These are phyloP conservation scores for Habroteleia sp. DNA, from an alignment of 2,888 invertebrate genomes.

Conservation along the genomic window DNA sequence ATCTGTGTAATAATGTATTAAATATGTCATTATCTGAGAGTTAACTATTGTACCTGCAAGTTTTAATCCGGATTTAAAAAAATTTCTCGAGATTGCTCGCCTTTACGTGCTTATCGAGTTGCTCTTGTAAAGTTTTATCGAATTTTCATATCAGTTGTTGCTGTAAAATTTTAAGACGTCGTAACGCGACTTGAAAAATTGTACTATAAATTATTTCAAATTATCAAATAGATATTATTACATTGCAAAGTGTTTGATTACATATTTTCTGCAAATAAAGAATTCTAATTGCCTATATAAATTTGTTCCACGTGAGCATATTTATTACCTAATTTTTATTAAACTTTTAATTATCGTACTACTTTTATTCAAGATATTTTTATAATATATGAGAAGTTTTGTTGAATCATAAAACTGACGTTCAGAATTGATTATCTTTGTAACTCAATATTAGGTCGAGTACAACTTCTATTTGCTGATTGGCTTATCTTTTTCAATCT, in stretches of 20 bases:
- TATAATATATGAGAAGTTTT: no score
- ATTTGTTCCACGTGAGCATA: no score
- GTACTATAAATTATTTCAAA: slow-evolving; percentile 14
- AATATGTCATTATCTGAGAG: slow-evolving; percentile 38
- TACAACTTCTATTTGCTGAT: slow-evolving; percentile 15
- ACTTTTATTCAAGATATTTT: no score
- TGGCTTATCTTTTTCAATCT: no score
- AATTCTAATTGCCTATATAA: neutral
- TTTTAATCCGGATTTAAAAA: slow-evolving; percentile 46
- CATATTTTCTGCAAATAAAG: neutral
- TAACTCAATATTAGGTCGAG: slow-evolving; percentile 13
- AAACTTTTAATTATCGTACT: no score
- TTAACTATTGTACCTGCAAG: slow-evolving; percentile 36
- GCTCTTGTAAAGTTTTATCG: slow-evolving; percentile 40
- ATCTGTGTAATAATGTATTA: slow-evolving; percentile 31
- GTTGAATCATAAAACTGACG: no score
- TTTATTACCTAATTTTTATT: no score
- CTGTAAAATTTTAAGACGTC: slow-evolving; percentile 18
- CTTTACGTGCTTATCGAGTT: slow-evolving; percentile 38
- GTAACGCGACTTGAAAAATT: slow-evolving; percentile 8
- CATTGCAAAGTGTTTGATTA: neutral
- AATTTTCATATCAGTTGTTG: slow-evolving; percentile 34
- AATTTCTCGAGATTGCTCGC: slow-evolving; percentile 38
- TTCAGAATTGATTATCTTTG: slow-evolving; percentile 9
- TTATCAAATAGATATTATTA: neutral